Base-by-base conservation (phyloP, 2,113 vertebrate species). In the Bufo gargarizans region DNA sequence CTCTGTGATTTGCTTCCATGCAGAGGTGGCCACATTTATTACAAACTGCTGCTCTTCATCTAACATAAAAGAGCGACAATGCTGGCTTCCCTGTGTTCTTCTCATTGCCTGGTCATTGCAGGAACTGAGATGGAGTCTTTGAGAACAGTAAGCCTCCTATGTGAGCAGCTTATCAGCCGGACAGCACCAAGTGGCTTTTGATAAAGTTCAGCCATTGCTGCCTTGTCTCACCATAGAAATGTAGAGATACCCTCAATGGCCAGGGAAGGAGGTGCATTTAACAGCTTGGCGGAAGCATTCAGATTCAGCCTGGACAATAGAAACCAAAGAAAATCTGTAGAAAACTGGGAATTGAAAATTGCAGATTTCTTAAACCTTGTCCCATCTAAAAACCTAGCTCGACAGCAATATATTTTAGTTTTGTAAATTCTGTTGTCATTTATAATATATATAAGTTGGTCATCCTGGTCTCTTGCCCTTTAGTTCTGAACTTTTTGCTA, bases 61-160 rank as follows among this genome's bases (percentile, higher is more conserved):
- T 77, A 53, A 43, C 74, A 84, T 84, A 72, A 88, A 89, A 89
- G 82, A 56, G 72, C n/a, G 49, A 47, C 16, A 72, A 69, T 49
- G 45, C 20, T 7, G 49, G 87, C 49, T n/a, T 16, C 63, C 79
- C 45, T 63, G 72, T 67, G 49, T 89, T 69, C 72, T 78, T 69
- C 72, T 67, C 61, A 63, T 8, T 69, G 74, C 87, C 69, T 78
- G 87, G 81, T 89, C 87, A 84, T 77, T 82, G 78, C 74, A 22
- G 87, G 81, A 19, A 84, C 74, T 69, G 14, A 84, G 87, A 89
- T 67, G 72, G 53, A 84, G 81, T 69, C 59, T 78, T 84, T 89
- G 58, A 77, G 87, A 81, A 84, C 45, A 83, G 87, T 63, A 63
- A 59, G 72, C 69, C 20, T 69, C 82, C 71, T 59, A 50, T 67